Evolutionary conservation across 2,113 vertebrate species (phyloP), one percentile per base, ranked within the genome.

Genomic region (Cromileptes altivelis): DNA sequence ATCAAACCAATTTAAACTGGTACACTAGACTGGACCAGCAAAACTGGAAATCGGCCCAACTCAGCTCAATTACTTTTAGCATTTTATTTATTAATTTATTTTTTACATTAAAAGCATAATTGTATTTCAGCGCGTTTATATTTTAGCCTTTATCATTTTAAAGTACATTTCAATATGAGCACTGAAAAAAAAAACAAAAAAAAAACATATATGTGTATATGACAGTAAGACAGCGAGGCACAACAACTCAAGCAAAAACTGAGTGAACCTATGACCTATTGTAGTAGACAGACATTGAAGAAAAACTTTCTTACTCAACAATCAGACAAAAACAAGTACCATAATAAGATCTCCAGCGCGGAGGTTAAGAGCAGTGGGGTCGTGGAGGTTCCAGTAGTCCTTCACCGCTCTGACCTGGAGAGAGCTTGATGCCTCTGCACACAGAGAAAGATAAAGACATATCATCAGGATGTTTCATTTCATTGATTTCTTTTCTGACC

Each of bases 361-460:
- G 61, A 99, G 81, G 0, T 99, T 99, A 49, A 99, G 97, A 42
- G 98, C 98, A 0, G 98, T 99, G 0, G 97, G 98, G 75, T 99
- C 98, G 0, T 99, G 98, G 47, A 98, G 95, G 86, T 99, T 99
- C 98, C 98, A 98, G 91, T 97, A 98, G 89, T 99, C 98, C 94
- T 99, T 99, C 88, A 99, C 93, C 0, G 98, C 98, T 90, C 98
- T 95, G 72, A 99, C 98, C 92, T 98, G 97, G 84, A 99, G 94
- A 80, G 97, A 96, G 92, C 97, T 96, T 1, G 97, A 97, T 60
- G 98, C 98, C 82, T 99, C 98, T 99, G 85, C 17, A 47, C 12
- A 58, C 11, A 82, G 0, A 75, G 40, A 75, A 0, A 62, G 9
- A 81, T 4, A 67, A 0, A 70, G 4, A 71, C 0, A 23, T 56